A percentile compares a stretch with the other conserved stretches of the same genome.
Evolutionary conservation across 2,797 vertebrate species (phyloP).

Genomic region (Schizothorax lantsangensis): DNA sequence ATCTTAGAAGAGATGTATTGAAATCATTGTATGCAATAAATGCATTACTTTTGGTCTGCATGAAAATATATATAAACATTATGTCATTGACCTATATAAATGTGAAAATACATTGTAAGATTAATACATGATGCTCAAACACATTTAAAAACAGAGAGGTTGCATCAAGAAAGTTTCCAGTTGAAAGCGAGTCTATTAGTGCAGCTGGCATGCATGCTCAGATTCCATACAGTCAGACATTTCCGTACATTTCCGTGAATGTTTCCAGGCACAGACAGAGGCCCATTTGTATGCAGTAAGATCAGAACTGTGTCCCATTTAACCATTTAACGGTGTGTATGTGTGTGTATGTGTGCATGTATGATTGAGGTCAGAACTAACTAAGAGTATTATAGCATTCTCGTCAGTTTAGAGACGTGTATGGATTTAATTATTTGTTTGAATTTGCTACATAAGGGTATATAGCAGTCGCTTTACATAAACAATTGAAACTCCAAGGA

Average conservation of each 20-base stretch:
- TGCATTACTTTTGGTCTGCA: background rate
- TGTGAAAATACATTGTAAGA: background rate
- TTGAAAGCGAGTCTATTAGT: slow-evolving; percentile 53
- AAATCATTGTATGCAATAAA: background rate
- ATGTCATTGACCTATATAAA: background rate
- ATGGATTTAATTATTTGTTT: slow-evolving; percentile 69
- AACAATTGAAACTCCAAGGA: slow-evolving; percentile 76
- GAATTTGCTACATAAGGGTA: slow-evolving; percentile 53
- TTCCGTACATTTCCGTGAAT: slow-evolving; percentile 66
- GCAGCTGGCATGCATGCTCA: slow-evolving; percentile 9
- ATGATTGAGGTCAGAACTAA: slow-evolving; percentile 29
- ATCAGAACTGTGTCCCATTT: slow-evolving; percentile 59
- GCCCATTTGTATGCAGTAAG: slow-evolving; percentile 63
- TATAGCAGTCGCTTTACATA: slow-evolving; percentile 54
- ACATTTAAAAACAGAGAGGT: background rate
- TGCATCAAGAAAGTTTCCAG: background rate
- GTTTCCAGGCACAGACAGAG: slow-evolving; percentile 65
- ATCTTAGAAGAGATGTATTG: background rate
- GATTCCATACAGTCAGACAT: slow-evolving; percentile 60
- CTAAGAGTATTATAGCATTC: slow-evolving; percentile 53
- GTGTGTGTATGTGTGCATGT: slow-evolving; percentile 24
- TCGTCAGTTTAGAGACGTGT: slow-evolving; percentile 53
- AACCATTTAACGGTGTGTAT: slow-evolving; percentile 25
- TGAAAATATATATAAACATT: background rate
- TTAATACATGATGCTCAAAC: background rate